phyloP scores from a whole-genome alignment of 2,797 vertebrate genomes.

The Girardinus metallicus region DNA sequence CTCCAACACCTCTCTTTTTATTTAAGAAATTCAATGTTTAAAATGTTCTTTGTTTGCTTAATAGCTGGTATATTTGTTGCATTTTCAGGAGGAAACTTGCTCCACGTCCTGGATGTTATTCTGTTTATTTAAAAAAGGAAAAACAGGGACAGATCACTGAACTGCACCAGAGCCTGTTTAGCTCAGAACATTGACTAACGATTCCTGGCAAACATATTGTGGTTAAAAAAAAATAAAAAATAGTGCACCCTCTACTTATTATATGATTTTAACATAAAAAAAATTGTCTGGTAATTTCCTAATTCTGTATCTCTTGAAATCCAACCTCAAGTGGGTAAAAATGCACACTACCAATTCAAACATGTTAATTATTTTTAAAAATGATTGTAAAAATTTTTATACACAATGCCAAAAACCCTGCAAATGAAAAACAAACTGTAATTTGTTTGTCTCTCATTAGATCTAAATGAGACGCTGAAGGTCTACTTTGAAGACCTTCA shows the following conservation, averaged over 20 bases:
- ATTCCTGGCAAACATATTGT: not conserved
- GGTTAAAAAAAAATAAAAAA: not conserved
- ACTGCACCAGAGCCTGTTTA: not conserved
- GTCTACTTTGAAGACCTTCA: not conserved
- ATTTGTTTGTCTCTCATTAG: not conserved
- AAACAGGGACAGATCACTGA: not conserved
- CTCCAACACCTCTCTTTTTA: not conserved
- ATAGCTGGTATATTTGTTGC: not conserved
- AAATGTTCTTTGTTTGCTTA: not conserved
- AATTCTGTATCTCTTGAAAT: not conserved
- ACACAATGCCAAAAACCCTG: not conserved
- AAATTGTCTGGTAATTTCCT: not conserved
- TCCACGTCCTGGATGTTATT: not conserved
- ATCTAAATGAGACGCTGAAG: not conserved
- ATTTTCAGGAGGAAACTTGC: not conserved
- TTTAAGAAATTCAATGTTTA: not conserved
- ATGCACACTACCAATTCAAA: not conserved
- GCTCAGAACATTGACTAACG: not conserved
- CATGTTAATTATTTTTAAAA: not conserved
- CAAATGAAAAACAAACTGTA: not conserved
- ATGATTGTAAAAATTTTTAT: not conserved
- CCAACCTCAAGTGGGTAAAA: not conserved
- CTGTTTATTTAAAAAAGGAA: not conserved
- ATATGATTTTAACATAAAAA: not conserved
- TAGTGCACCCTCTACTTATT: not conserved